Evolutionary conservation across 2,797 vertebrate species (phyloP).

Genomic region (Merluccius polli): DNA sequence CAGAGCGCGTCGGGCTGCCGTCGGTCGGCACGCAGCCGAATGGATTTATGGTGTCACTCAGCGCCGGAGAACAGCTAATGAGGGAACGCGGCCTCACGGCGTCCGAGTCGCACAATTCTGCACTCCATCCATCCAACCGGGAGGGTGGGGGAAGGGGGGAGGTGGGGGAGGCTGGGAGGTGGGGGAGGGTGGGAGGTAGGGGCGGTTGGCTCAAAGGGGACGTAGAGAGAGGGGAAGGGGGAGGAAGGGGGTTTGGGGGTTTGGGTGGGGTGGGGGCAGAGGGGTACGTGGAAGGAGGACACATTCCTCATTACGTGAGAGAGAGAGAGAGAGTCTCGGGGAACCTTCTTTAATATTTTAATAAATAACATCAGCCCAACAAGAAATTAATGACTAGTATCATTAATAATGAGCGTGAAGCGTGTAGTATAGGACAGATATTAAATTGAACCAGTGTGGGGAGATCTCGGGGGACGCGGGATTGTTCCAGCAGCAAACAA

Average conservation of each 20-base stretch:
- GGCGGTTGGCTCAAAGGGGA: background rate
- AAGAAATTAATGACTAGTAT: slow-evolving; percentile 99
- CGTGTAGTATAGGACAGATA: slow-evolving; percentile 99
- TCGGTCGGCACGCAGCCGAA: slow-evolving; percentile 81
- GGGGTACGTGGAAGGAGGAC: slow-evolving; percentile 63
- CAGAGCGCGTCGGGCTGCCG: slow-evolving; percentile 79
- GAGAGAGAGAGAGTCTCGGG: slow-evolving; percentile 85
- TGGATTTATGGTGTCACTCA: slow-evolving; percentile 99
- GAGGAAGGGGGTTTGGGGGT: slow-evolving; percentile 5
- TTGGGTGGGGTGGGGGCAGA: slow-evolving; percentile 1
- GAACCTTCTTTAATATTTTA: slow-evolving; percentile 99
- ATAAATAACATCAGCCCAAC: slow-evolving; percentile 99
- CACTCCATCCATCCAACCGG: slow-evolving; percentile 73
- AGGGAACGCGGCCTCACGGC: slow-evolving; percentile 75
- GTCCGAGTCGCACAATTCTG: slow-evolving; percentile 78
- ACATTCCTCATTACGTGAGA: slow-evolving; percentile 93
- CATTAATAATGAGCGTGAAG: slow-evolving; percentile 99
- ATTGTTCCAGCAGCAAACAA: slow-evolving; percentile 99
- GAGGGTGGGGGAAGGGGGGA: slow-evolving; percentile 43
- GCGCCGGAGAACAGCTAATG: slow-evolving; percentile 94
- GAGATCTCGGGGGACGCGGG: slow-evolving; percentile 95
- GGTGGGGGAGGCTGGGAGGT: background rate
- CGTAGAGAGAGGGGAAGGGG: background rate
- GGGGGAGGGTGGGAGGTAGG: slow-evolving; percentile 8
- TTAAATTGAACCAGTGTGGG: slow-evolving; percentile 99